Base-by-base conservation (phyloP, 2,888 invertebrate genomes). In the Watsonalla cultraria region DNA sequence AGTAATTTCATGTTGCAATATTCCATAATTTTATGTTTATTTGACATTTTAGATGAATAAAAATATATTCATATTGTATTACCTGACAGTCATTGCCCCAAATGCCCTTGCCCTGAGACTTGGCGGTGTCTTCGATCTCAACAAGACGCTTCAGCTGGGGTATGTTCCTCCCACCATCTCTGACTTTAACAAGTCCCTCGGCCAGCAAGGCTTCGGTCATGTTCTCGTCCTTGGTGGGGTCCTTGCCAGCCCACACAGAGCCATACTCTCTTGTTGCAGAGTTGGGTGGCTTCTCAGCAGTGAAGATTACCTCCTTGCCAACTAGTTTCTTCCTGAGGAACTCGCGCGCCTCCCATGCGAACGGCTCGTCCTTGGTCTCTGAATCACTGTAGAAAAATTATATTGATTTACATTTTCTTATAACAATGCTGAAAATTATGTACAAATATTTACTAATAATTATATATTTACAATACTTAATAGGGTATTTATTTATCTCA, bases 321-420 rank as follows among this genome's bases (percentile, higher is more conserved):
- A 99, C 94, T 42, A 99, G 86, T 82, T 97, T 97, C 77, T 97
- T 97, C 45, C 99, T 93, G 51, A 99, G 91, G 77, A 95, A 99
- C 87, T 99, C 99, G 54, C 99, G 94, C 0, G 99, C 97, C 78
- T 99, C 99, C 98, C 99, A 99, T 0, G 98, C 99, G 91, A 93
- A 99, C 0, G 99, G 97, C 86, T 99, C 97, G 80, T 97, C 97
- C 80, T 94, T 95, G 9, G 93, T 93, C 72, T 95, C 95, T 47
- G 92, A 92, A 46, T 93, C 92, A 80, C 92, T 93, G 80, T 51
- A 69, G 75, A 60, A 53, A 56, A 58, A 61, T 42, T 55, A 54
- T 14, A 4, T n/a, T 48, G 9, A 13, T 34, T 33, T 11, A 58
- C 13, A 9, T 57, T n/a, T n/a, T n/a, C n/a, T n/a, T n/a, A n/a